Base-by-base conservation (phyloP, 30 jellyfish, hydroid and myxozoan species). In the Cassiopea andromeda region DNA sequence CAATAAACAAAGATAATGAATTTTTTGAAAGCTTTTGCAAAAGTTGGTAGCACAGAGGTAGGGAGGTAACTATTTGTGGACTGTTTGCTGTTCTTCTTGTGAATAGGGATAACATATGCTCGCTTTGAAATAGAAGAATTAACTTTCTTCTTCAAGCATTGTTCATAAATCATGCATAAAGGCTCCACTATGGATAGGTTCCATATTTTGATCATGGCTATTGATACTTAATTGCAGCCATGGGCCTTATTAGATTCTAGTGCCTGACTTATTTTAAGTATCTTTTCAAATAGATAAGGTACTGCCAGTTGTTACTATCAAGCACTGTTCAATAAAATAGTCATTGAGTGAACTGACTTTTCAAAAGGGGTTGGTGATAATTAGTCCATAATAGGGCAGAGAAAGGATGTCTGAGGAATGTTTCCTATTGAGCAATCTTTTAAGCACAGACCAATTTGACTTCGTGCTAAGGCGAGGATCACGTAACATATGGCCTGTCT, bases 361-460 rank as follows among this genome's bases (percentile, higher is more conserved):
- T 17, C 48, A n/a, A n/a, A 46, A 76, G 49, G 49, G 17, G 14
- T 78, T 78, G 49, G 87, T 78, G 48, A 78, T 76, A 45, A 78
- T 48, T 45, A 78, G 49, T 3, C 87, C 87, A 68, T 68, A 4
- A 4, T 68, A 8, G 5, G 15, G 15, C 47, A 75, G 72, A 46
- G 77, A n/a, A 17, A 46, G 87, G 47, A 77, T 73, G 17, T 45
- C 38, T 60, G 38, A 12, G 7, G 17, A 12, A 5, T 47, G 64
- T 73, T 83, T 83, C 38, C 48, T 67, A 83, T 67, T 83, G n/a
- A 69, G 16, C 58, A 83, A 71, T 69, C 85, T 69, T 9, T 84
- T 84, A 6, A 69, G 48, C 7, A 59, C 83, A 18, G 90, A 58
- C 90, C 90, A 81, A 59, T 81, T 50, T 61, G 85, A 61, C 64